Conservation (phyloP, 2,888 invertebrate genomes). For the Macrophya alboannulata region DNA sequence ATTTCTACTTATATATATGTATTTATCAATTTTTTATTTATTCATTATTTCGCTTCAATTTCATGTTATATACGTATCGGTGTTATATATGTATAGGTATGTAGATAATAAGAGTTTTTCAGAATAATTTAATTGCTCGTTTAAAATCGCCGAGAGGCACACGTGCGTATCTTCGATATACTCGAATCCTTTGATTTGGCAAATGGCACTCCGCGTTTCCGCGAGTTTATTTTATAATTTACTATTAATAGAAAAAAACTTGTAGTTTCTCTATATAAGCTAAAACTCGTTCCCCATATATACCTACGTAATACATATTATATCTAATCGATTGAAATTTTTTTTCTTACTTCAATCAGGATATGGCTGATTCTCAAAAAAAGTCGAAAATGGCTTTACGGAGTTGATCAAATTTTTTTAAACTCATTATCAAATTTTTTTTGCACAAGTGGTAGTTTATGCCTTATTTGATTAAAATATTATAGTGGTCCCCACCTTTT, state of each 20-base stretch:
- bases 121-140: background rate
- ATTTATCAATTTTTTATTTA: background rate
- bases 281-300: conserved; percentile 15
- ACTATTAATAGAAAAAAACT: conserved; percentile 17
- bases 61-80: background rate
- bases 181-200: background rate
- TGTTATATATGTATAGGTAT: background rate
- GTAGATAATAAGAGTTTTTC: background rate
- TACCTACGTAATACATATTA: background rate
- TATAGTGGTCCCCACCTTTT: too few relatives aligned
- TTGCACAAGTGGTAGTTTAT: too few relatives aligned
- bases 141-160: conserved; percentile 24
- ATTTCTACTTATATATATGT: background rate
- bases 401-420: too few relatives aligned
- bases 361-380: background rate
- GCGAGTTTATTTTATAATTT: conserved; percentile 17
- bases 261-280: background rate
- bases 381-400: too few relatives aligned
- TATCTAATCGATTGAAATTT: background rate
- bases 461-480: too few relatives aligned
- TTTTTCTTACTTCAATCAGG: background rate
- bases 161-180: background rate
- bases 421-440: too few relatives aligned
- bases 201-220: background rate
- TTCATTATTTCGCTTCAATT: background rate